Evolutionary conservation across 2,888 invertebrate genomes (phyloP).

Genomic region (Slavum lentiscoides): DNA sequence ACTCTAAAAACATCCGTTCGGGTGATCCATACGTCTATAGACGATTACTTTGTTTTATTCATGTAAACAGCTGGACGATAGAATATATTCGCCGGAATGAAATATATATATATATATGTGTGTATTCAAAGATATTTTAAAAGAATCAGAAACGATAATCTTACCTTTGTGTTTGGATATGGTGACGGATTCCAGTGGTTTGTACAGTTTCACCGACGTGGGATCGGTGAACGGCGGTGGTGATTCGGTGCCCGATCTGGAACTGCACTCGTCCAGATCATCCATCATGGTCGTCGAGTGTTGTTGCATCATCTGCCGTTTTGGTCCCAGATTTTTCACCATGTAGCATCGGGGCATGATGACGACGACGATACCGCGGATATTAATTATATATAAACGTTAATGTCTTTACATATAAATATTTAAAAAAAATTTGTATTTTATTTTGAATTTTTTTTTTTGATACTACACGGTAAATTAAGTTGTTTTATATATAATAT

Average conservation of each 20-base stretch:
- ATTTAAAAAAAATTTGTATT: too few species aligned
- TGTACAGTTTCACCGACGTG: constrained; percentile 51
- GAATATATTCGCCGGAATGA: too few species aligned
- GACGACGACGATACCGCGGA: too few species aligned
- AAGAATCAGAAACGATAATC: neutral
- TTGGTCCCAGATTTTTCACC: constrained; percentile 48
- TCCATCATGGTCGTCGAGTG: neutral
- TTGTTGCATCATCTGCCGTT: constrained; percentile 20
- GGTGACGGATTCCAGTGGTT: constrained; percentile 50
- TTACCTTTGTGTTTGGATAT: constrained; percentile 53
- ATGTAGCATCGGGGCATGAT: constrained; percentile 47
- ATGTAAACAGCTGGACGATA: too few species aligned
- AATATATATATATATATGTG: too few species aligned
- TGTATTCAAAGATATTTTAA: too few species aligned
- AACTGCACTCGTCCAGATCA: constrained; percentile 25
- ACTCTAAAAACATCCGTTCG: too few species aligned
- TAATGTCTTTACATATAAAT: too few species aligned
- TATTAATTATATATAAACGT: too few species aligned
- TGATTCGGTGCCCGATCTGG: constrained; percentile 35
- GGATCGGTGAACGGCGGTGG: constrained; percentile 51
- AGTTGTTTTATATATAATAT: neutral
- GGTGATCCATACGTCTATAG: too few species aligned
- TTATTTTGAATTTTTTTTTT: too few species aligned
- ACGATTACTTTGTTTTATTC: too few species aligned
- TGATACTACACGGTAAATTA: neutral